A percentile compares a stretch with the other conserved stretches of the same genome.
Conservation (phyloP, 2,797 vertebrate genomes). For the Enoplosus armatus region DNA sequence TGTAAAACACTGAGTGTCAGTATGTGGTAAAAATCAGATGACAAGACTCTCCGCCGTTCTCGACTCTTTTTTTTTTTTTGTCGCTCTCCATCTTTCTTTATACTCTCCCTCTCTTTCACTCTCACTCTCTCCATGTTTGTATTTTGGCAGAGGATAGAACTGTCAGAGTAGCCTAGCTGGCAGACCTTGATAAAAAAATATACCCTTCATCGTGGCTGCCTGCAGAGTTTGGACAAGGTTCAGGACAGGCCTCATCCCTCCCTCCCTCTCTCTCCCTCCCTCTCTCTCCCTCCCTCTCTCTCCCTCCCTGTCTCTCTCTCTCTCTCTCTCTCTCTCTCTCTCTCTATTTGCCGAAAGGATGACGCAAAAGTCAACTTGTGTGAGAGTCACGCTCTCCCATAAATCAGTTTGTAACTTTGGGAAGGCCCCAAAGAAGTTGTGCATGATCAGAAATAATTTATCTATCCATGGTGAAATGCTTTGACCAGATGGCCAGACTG, state of each 20-base stretch:
- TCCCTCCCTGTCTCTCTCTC: conserved; percentile 14
- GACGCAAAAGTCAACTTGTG: conserved; percentile 67
- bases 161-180: conserved; percentile 90
- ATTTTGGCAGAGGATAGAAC: conserved; percentile 77
- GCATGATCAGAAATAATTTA: conserved; percentile 63
- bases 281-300: too few species aligned
- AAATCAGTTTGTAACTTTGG: conserved; percentile 66
- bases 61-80: conserved; percentile 15
- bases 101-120: conserved; percentile 35
- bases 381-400: conserved; percentile 62
- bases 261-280: conserved; percentile 20
- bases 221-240: conserved; percentile 91
- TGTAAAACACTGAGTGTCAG: conserved; percentile 37
- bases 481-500: conserved; percentile 44
- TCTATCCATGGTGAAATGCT: conserved; percentile 33
- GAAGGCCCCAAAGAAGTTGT: conserved; percentile 54
- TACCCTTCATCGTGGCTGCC: conserved; percentile 90
- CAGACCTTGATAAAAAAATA: conserved; percentile 91
- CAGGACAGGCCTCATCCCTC: conserved; percentile 86
- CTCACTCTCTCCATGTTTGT: conserved; percentile 54
- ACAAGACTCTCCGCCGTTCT: conserved; percentile 13
- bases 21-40: conserved; percentile 42
- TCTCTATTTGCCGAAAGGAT: conserved; percentile 61
- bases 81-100: conserved; percentile 42
- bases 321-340: conserved; percentile 30